Conservation (phyloP, 2,888 invertebrate species). For the Tetheella fluctuosa region DNA sequence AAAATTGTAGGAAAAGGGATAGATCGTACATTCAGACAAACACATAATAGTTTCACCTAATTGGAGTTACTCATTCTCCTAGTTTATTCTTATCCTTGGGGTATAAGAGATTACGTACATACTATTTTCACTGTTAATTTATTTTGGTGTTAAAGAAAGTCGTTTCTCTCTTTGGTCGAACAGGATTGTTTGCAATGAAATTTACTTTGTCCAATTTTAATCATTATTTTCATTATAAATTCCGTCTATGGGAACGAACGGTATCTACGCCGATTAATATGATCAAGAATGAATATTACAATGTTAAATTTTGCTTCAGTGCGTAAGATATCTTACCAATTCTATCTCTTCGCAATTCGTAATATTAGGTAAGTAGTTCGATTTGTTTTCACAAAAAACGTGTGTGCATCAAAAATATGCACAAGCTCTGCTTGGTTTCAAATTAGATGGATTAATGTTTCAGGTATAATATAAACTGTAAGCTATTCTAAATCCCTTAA, state of each 20-base stretch:
- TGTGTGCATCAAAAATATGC: no score
- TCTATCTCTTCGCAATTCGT: not conserved
- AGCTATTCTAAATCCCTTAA: no score
- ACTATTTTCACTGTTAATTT: conserved; percentile 35
- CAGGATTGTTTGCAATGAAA: conserved; percentile 32
- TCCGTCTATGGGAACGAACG: not conserved
- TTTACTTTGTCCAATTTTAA: conserved; percentile 37
- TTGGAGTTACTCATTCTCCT: conserved; percentile 1
- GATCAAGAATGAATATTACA: not conserved
- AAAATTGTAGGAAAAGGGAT: no score
- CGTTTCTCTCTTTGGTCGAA: conserved; percentile 23
- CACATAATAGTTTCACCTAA: not conserved
- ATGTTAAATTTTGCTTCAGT: no score
- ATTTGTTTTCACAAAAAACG: not conserved
- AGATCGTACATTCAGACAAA: not conserved
- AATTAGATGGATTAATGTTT: no score
- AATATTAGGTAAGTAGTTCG: no score
- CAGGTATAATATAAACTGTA: no score
- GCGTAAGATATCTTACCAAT: not conserved
- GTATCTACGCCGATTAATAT: conserved; percentile 1
- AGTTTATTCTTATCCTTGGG: conserved; percentile 16
- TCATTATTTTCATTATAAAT: conserved; percentile 47
- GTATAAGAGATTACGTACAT: conserved; percentile 26
- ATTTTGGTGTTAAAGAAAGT: conserved; percentile 37
- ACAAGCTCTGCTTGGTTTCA: no score